Base-by-base conservation (phyloP, 2,888 invertebrate species). In the Drosophila nigritarsus region DNA sequence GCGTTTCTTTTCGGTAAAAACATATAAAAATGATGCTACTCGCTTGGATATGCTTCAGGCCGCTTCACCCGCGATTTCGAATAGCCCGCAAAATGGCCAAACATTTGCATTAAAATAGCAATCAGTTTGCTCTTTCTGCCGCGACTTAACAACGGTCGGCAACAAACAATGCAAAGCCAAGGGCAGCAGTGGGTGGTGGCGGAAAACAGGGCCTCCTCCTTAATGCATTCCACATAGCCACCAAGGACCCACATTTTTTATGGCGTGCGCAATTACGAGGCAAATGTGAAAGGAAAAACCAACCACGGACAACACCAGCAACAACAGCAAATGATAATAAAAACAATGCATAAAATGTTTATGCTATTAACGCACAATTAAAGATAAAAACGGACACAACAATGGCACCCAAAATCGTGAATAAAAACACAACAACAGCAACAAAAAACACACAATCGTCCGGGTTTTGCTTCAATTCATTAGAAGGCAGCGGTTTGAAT, bases 291-390 rank as follows among this genome's bases (percentile, higher is more conserved):
- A 9, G 2, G 27, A 13, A 34, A 34, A 32, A 15, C 11, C 13
- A 29, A 42, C 3, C 24, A 32, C 32, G 40, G 18, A 50, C 18
- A 11, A 40, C 32, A 32, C 32, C 32, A 30, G 1, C n/a, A 29
- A 40, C n/a, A 40, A 5, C n/a, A 40, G n/a, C n/a, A 38, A 40
- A n/a, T n/a, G 18, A n/a, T 42, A 59, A 60, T 63, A 67, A 80
- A 73, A 73, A 75, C 78, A 75, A 75, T 75, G 67, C 64, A 62
- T 59, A 74, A 81, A 87, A 87, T 85, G 83, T 87, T 85, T 85
- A 83, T 86, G 85, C 88, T 87, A 86, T 86, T 86, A 86, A 87
- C 88, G 85, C 86, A 85, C 85, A 86, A 86, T 87, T 86, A 87
- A 87, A 86, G 85, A 86, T 87, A 87, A 87, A 87, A 83, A 73